Percentiles rank a stretch among this genome's conserved stretches.
These are phyloP conservation scores for Masticophis lateralis DNA, from an alignment of 2,797 vertebrate genomes.

Conservation along the genomic window DNA sequence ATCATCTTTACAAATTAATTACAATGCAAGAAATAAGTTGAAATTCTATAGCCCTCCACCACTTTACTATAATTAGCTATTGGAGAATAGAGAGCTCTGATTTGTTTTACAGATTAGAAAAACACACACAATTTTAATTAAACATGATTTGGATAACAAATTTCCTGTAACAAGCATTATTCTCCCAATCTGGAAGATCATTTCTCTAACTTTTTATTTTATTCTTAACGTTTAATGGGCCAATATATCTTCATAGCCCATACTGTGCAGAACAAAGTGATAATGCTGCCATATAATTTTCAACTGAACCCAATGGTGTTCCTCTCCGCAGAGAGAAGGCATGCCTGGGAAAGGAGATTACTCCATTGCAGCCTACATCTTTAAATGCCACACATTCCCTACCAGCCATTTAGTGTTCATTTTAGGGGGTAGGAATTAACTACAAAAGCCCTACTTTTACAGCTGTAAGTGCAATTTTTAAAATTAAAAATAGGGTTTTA, in stretches of 20 bases:
- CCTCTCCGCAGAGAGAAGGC: background rate
- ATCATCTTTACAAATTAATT: slow-evolving; percentile 13
- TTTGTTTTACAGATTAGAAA: background rate
- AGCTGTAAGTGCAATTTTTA: background rate
- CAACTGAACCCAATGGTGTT: background rate
- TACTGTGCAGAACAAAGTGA: background rate
- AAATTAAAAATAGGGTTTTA: background rate
- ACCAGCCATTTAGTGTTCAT: background rate
- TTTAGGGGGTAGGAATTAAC: background rate
- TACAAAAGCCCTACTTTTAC: background rate
- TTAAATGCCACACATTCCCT: background rate
- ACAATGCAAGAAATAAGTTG: background rate
- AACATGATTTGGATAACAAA: background rate
- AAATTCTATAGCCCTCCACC: background rate
- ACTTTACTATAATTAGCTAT: background rate
- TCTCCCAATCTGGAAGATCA: background rate
- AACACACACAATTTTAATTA: background rate
- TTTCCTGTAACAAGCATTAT: background rate
- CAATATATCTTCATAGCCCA: background rate
- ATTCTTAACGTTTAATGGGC: background rate
- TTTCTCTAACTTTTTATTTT: background rate
- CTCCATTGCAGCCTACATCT: background rate
- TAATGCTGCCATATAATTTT: background rate
- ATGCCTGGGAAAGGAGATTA: background rate
- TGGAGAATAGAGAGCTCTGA: background rate